Conservation (phyloP, 2,797 vertebrate species). For the Acanthiza pusilla region DNA sequence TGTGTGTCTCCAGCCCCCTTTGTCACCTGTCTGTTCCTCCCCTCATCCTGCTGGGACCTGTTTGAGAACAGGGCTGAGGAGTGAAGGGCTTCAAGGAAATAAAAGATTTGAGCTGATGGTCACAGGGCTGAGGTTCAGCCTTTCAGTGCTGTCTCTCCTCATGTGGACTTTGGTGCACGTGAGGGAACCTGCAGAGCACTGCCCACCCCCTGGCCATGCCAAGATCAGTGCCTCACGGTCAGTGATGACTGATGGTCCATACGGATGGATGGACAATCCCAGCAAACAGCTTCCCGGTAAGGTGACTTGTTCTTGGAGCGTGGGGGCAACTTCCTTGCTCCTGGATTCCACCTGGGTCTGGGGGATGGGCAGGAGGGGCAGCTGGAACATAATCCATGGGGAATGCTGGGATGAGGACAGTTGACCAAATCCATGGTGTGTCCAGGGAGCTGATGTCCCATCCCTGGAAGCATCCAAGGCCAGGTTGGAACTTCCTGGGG, state of each 20-base stretch:
- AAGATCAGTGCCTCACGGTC: fast-evolving
- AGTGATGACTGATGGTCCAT: fast-evolving
- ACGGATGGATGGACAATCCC: not conserved
- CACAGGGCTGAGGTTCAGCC: not conserved
- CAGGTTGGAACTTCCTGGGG: not conserved
- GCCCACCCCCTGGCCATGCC: not conserved
- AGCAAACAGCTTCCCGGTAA: not conserved
- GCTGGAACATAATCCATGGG: fast-evolving
- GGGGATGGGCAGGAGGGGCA: not conserved
- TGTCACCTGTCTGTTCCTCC: not conserved
- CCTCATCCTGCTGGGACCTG: not conserved
- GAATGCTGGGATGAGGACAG: not conserved
- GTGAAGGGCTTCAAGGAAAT: not conserved
- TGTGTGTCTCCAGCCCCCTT: not conserved
- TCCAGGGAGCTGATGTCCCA: not conserved
- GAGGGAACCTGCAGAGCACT: not conserved
- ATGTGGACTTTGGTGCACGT: fast-evolving
- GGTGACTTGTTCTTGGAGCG: fast-evolving
- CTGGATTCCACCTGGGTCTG: not conserved
- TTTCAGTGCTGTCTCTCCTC: not conserved
- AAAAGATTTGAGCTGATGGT: not conserved
- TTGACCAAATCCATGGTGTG: fast-evolving
- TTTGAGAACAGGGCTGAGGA: not conserved
- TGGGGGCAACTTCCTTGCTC: not conserved
- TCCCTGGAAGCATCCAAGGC: not conserved